Evolutionary conservation across 1,140 invertebrate genomes (phyloP), one percentile per base, ranked within the genome.

Genomic region (Theocolax elegans): DNA sequence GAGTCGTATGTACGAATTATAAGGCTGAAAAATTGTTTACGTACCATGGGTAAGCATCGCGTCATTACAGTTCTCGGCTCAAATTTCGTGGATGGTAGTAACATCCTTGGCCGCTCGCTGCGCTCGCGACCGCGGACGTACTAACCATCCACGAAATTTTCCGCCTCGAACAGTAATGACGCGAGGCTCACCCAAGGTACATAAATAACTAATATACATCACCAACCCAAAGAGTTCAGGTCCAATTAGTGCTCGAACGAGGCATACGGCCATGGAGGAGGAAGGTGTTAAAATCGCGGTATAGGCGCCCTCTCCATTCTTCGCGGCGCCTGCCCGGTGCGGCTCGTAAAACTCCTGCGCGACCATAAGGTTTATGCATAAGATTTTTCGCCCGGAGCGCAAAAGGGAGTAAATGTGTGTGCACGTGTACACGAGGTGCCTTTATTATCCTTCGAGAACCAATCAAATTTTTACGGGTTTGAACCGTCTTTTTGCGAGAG

Each of bases 211-310:
- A 12, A 48, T 44, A 10, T 27, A 48, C 53, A 40, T 51, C 62
- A 19, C 38, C 21, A 19, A 58, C 19, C 21, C 12, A 15, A 44
- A 62, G 59, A 44, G 10, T 42, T 19, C 46, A 38, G 46, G 31
- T 62, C 46, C 67, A 68, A 68, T 69, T 69, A 51, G 40, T 23
- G 23, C 35, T 17, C 46, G 38, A 53, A 58, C 40, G 23, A 42
- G 31, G 38, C 42, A 9, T n/a, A 29, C 25, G 63, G 4, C n/a
- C 6, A 8, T 23, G 27, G 8, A 54, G 21, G 15, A 48, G 40
- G 53, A 35, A 44, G 58, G 48, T 49, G 58, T 31, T 49, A 40
- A n/a, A 54, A 49, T 46, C 51, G 64, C 25, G 17, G 51, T 4
- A 27, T n/a, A 13, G 9, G 4, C 19, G 49, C 49, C 7, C 25